Evolutionary conservation across 2,888 invertebrate species (phyloP).

Genomic region (Corythucha ciliata): DNA sequence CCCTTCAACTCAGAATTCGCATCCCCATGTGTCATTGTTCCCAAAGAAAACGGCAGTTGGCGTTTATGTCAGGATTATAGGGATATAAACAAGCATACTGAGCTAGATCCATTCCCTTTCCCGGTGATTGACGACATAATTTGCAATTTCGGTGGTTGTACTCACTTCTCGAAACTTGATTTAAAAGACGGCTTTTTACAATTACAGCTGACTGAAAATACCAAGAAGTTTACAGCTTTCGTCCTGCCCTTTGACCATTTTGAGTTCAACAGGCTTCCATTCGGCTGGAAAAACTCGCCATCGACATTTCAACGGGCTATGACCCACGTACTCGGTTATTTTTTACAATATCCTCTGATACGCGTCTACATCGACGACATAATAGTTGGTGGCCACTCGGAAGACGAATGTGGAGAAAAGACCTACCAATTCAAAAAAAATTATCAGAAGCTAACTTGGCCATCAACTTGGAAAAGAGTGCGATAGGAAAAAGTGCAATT

Average conservation of each 20-base stretch:
- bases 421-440: conserved; percentile 3
- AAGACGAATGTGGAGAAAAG: conserved; percentile 10
- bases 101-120: conserved; percentile 15
- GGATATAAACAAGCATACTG: conserved; percentile 7
- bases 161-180: conserved; percentile 8
- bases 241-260: conserved; percentile 10
- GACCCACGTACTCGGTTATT: not conserved
- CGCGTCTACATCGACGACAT: conserved; percentile 11
- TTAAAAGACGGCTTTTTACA: conserved; percentile 7
- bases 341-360: conserved; percentile 4
- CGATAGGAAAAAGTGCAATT: no score
- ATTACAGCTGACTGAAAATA: conserved; percentile 1
- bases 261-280: conserved; percentile 4
- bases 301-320: conserved; percentile 4
- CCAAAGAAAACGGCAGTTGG: conserved; percentile 10
- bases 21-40: no score
- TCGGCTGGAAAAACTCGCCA: conserved; percentile 13
- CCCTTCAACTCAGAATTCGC: no score
- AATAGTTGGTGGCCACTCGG: not conserved
- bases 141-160: conserved; percentile 12
- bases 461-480: conserved; percentile 7
- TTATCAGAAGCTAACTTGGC: not conserved
- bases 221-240: conserved; percentile 1
- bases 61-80: conserved; percentile 16
- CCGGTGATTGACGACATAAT: conserved; percentile 15